A percentile compares a stretch with the other conserved stretches of the same genome.
Conservation (phyloP, 2,888 invertebrate species). For the Neuroscelio doddi region DNA sequence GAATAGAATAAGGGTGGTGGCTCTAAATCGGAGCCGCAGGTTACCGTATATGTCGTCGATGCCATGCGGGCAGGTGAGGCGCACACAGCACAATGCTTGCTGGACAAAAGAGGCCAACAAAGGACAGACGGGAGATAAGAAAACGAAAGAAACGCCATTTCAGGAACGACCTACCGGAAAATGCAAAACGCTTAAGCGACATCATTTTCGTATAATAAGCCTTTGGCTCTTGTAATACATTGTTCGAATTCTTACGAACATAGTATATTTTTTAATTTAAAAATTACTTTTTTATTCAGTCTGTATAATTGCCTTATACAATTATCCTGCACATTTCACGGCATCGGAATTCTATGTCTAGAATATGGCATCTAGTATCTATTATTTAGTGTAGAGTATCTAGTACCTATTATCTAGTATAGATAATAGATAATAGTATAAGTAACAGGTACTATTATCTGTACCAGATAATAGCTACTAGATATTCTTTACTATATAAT, state of each 20-base stretch:
- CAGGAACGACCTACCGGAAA: constrained; percentile 14
- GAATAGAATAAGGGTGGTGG: constrained; percentile 33
- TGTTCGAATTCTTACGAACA: background rate
- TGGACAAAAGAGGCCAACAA: constrained; percentile 39
- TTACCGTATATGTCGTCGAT: constrained; percentile 23
- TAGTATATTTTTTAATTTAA: no score
- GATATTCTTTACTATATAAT: no score
- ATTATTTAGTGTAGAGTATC: no score
- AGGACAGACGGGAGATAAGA: constrained; percentile 30
- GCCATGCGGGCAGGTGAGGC: constrained; percentile 43
- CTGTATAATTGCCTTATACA: no score
- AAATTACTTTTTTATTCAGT: no score
- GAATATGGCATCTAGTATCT: no score
- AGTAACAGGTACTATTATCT: no score
- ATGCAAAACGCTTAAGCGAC: constrained; percentile 21
- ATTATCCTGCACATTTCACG: no score
- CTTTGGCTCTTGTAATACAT: background rate
- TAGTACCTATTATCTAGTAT: no score
- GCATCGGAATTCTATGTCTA: no score
- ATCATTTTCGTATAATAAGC: constrained; percentile 31
- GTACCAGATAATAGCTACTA: no score
- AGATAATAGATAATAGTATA: no score
- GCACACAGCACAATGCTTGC: constrained; percentile 29
- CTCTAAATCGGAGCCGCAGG: constrained; percentile 33
- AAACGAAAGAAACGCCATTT: constrained; percentile 37